These are phyloP conservation scores for Drosophila kepulauana DNA, from an alignment of 1,140 invertebrate species.

Conservation along the genomic window DNA sequence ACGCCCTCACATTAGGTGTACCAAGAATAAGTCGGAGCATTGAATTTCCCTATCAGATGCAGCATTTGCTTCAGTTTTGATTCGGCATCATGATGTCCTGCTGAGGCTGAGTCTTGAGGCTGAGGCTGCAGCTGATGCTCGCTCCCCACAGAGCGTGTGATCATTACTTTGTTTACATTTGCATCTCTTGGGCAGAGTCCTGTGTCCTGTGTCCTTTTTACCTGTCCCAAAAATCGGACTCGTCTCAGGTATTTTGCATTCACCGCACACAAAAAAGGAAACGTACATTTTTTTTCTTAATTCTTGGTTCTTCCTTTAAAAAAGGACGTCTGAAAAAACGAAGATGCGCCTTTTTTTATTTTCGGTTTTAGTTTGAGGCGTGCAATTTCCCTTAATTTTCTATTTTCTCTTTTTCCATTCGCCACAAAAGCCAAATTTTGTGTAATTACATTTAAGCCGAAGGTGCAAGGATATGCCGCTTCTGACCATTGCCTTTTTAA, in stretches of 20 bases:
- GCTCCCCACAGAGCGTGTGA: slow-evolving; percentile 76
- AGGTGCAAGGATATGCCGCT: slow-evolving; percentile 41
- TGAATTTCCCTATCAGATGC: slow-evolving; percentile 55
- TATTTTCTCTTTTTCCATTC: slow-evolving; percentile 13
- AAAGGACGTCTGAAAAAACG: slow-evolving; percentile 17
- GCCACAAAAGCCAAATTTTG: slow-evolving; percentile 76
- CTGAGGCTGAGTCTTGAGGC: slow-evolving; percentile 30
- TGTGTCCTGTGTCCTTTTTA: slow-evolving; percentile 31
- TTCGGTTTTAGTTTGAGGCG: slow-evolving; percentile 15
- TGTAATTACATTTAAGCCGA: slow-evolving; percentile 74
- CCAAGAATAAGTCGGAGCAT: slow-evolving; percentile 17
- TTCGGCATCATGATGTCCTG: slow-evolving; percentile 40
- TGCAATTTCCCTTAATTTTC: slow-evolving; percentile 47
- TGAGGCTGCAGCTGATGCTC: slow-evolving; percentile 48
- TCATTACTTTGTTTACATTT: slow-evolving; percentile 73
- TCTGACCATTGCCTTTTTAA: slow-evolving; percentile 50
- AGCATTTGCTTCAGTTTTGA: slow-evolving; percentile 71
- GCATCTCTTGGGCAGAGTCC: slow-evolving; percentile 37
- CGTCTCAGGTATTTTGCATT: slow-evolving; percentile 65
- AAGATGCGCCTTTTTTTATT: slow-evolving; percentile 37
- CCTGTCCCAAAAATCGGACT: slow-evolving; percentile 33
- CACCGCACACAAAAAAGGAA: slow-evolving; percentile 40
- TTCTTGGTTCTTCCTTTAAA: slow-evolving; percentile 36
- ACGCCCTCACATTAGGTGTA: slow-evolving; percentile 70
- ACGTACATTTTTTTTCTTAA: slow-evolving; percentile 26